Evolutionary conservation across 2,888 invertebrate genomes (phyloP), one percentile per base, ranked within the genome.

Genomic region (Mellilla xanthometata): DNA sequence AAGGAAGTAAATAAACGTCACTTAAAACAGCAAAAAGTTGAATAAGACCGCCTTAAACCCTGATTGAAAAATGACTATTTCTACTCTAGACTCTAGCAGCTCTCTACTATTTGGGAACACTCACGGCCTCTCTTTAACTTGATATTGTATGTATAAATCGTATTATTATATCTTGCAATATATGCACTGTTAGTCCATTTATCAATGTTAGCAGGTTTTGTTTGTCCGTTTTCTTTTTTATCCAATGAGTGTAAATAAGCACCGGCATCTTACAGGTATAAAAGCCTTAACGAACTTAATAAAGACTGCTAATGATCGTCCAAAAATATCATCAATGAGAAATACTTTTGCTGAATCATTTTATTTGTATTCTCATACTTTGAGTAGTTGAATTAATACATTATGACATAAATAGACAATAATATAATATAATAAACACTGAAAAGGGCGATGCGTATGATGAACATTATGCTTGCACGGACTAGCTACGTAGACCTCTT

Each of bases 141-240:
- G 24, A 11, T 22, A 9, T 19, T 19, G 15, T 12, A 19, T 22
- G 1, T 32, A 22, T 24, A 3, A 22, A 35, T 19, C 22, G 10
- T 26, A 15, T 15, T 11, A 26, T 30, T 26, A 38, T 12, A n/a
- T 22, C 39, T 31, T 10, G 10, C 9, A 29, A 12, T 39, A 31
- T 54, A 43, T 38, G 40, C 39, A 41, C 13, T 34, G 30, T 15
- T 12, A 39, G 36, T 49, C 32, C 46, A 54, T 57, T 56, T 59
- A 58, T 56, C 50, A 50, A 49, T 35, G 54, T 60, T 53, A 54
- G 49, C 46, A 23, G 36, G 23, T 35, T 51, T 34, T 26, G 33
- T 39, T 35, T 46, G 24, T 50, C 46, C 22, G 30, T 43, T 54
- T 54, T 55, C 33, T 47, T 54, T 55, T 49, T 46, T 27, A 52